A percentile compares a stretch with the other conserved stretches of the same genome.
Conservation (phyloP, 2,797 vertebrate species). For the Oreochromis grahami region DNA sequence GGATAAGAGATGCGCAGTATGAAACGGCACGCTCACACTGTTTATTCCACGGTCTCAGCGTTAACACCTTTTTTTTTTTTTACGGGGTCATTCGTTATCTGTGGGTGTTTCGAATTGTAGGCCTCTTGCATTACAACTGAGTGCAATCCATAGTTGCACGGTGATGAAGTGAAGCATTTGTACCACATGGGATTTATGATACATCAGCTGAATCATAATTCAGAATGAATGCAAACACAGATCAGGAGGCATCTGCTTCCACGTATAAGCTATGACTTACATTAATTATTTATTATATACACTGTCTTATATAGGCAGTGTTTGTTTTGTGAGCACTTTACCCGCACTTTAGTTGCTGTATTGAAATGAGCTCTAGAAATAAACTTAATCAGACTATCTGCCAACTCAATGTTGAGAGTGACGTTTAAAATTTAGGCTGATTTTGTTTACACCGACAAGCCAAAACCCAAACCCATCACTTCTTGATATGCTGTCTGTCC, state of each 20-base stretch:
- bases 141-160: not conserved
- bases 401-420: not conserved
- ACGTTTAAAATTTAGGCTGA: not conserved
- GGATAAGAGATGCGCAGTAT: not conserved
- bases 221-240: not conserved
- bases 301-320: not conserved
- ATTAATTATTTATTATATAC: not conserved
- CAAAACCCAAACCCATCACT: not conserved
- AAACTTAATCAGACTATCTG: too few relatives aligned
- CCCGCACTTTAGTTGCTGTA: not conserved
- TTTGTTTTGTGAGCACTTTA: not conserved
- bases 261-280: not conserved
- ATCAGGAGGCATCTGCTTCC: not conserved
- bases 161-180: not conserved
- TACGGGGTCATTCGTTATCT: not conserved
- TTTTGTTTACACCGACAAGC: not conserved
- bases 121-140: not conserved
- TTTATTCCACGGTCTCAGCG: not conserved
- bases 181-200: not conserved
- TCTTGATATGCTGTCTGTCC: not conserved
- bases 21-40: not conserved
- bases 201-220: not conserved
- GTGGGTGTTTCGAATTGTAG: not conserved
- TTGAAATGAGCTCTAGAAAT: not conserved
- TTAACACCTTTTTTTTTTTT: not conserved